These are phyloP conservation scores for Geotrypetes seraphini DNA, from an alignment of 2,797 vertebrate species.

Conservation along the genomic window DNA sequence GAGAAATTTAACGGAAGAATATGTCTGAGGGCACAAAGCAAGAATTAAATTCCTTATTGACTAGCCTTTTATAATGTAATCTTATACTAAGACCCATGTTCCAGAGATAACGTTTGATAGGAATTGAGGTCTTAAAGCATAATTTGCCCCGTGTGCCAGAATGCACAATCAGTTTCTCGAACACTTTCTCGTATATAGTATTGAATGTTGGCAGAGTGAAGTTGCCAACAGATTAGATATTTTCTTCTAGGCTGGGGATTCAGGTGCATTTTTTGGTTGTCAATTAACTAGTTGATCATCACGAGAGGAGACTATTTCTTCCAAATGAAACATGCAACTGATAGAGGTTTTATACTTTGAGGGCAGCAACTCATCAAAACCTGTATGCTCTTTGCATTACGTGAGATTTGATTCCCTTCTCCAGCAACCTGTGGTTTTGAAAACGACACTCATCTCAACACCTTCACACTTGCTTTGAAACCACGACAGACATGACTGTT, in stretches of 20 bases:
- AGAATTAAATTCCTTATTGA: conserved; percentile 53
- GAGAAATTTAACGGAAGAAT: conserved; percentile 51
- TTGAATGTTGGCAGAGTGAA: conserved; percentile 24
- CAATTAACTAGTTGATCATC: conserved; percentile 32
- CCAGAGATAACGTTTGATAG: conserved; percentile 46
- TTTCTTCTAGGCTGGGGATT: conserved; percentile 22
- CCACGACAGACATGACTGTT: too few species aligned
- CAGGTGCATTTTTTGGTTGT: conserved; percentile 23
- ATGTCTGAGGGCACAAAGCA: conserved; percentile 50
- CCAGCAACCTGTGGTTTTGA: too few species aligned
- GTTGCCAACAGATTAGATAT: conserved; percentile 30
- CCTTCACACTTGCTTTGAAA: too few species aligned
- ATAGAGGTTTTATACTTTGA: too few species aligned
- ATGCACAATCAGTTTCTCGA: conserved; percentile 28
- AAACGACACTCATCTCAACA: too few species aligned
- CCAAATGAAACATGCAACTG: too few species aligned
- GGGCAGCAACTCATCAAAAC: too few species aligned
- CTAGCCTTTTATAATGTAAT: conserved; percentile 53
- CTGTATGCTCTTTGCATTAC: too few species aligned
- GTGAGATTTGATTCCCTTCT: too few species aligned
- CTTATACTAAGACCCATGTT: conserved; percentile 51
- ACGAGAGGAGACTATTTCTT: conserved; percentile 7
- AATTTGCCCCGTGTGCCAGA: conserved; percentile 33
- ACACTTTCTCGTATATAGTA: conserved; percentile 25
- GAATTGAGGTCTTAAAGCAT: conserved; percentile 39